Conservation (phyloP, 2,797 vertebrate genomes). For the Silurus lanzhouensis region DNA sequence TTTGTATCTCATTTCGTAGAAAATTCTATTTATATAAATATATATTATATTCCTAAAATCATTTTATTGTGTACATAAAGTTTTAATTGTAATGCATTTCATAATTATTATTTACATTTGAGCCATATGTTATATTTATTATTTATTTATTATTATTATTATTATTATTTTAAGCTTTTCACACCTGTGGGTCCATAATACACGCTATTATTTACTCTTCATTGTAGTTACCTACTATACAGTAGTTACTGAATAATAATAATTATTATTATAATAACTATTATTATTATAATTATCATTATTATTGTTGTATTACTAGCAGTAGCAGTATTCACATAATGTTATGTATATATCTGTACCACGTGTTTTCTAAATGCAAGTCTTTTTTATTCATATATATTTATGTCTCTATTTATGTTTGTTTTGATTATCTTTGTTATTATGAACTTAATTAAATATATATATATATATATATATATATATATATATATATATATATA, state of each 20-base stretch:
- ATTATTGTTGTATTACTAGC: too few relatives aligned
- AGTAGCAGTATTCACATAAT: too few relatives aligned
- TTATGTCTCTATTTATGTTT: background rate
- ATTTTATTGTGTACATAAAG: background rate
- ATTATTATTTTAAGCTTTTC: too few relatives aligned
- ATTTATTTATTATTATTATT: too few relatives aligned
- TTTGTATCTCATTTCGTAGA: background rate
- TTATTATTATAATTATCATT: too few relatives aligned
- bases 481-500: too few relatives aligned
- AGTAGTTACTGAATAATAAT: background rate
- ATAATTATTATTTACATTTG: background rate
- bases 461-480: background rate
- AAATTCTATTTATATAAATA: background rate
- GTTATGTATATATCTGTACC: too few relatives aligned
- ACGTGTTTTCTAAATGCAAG: background rate
- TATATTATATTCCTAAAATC: background rate
- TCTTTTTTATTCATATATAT: background rate
- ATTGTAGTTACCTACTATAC: too few relatives aligned
- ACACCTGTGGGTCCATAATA: background rate
- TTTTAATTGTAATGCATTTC: background rate
- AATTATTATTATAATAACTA: background rate
- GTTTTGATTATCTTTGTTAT: background rate
- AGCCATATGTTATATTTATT: background rate
- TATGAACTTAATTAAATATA: background rate
- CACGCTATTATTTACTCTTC: background rate